Evolutionary conservation across 1,140 invertebrate species (phyloP), one percentile per base, ranked within the genome.

Genomic region (Nephotettix cincticeps): DNA sequence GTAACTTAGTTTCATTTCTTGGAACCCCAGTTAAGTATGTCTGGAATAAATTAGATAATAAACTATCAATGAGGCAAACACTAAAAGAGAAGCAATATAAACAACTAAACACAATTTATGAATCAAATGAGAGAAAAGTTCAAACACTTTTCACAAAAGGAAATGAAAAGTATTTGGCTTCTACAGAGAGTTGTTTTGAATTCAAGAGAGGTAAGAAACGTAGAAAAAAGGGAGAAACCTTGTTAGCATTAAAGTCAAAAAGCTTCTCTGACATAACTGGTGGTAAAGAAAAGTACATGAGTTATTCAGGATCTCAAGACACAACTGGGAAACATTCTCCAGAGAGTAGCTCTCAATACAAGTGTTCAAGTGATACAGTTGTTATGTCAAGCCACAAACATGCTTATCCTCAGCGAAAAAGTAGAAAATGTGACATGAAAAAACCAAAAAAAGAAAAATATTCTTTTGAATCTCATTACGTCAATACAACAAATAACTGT

Each of bases 11-110:
- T 14, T 61, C 56, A 6, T 61, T 61, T 27, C 27, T 61, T 21
- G 56, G 56, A 27, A 61, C 11, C 23, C 56, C 56, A 9, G 27
- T 61, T 2, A 61, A 61, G 28, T 61, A 61, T 61, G 56, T 61
- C 13, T 25, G 25, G 1, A 61, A 61, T 11, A 61, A 61, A 61
- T 14, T 61, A 27, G 56, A 61, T 14, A 61, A 4, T 29, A 61
- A 29, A 61, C 21, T 11, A n/a, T 27, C 56, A 27, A 11, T 25
- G 28, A 61, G 27, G 27, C 56, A 36, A 6, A 36, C 21, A 54
- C 47, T n/a, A 6, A 54, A 54, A 11, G 21, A 21, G 19, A 19
- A 54, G 11, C 13, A 54, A 6, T 6, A 21, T 54, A 54, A 54
- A 6, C 6, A 4, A n/a, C 17, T 40, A 17, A 17, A 40, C 36